Conservation (phyloP, 2,113 vertebrate species). For the Pundamilia nyererei region DNA sequence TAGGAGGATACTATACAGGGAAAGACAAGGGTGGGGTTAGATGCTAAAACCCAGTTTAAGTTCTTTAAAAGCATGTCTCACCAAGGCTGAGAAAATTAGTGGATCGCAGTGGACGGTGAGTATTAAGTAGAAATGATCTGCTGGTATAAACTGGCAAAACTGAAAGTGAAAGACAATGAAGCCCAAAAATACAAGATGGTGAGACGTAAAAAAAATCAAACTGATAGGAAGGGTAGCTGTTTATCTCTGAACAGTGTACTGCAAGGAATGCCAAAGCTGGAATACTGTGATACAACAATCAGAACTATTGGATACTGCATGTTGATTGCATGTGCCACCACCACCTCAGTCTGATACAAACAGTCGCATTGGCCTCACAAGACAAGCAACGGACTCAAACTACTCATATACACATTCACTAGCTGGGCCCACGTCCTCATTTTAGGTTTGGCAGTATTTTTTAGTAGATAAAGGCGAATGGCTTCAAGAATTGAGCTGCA, state of each 20-base stretch:
- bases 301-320: background rate
- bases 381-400: background rate
- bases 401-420: background rate
- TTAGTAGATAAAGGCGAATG: background rate
- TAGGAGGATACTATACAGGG: background rate
- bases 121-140: background rate
- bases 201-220: accelerated
- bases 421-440: background rate
- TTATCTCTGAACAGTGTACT: background rate
- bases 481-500: background rate
- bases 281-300: background rate
- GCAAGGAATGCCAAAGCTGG: background rate
- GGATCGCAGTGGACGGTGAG: accelerated
- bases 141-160: background rate
- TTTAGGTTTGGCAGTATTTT: background rate
- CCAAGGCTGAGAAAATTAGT: background rate
- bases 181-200: background rate
- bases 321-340: background rate
- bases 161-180: background rate
- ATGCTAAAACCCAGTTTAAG: background rate
- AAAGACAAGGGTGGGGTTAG: accelerated
- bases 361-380: background rate
- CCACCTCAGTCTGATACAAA: background rate
- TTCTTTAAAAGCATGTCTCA: background rate
- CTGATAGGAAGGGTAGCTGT: background rate